phyloP scores from a whole-genome alignment of 1,140 invertebrate species.

The Chironomus tepperi region DNA sequence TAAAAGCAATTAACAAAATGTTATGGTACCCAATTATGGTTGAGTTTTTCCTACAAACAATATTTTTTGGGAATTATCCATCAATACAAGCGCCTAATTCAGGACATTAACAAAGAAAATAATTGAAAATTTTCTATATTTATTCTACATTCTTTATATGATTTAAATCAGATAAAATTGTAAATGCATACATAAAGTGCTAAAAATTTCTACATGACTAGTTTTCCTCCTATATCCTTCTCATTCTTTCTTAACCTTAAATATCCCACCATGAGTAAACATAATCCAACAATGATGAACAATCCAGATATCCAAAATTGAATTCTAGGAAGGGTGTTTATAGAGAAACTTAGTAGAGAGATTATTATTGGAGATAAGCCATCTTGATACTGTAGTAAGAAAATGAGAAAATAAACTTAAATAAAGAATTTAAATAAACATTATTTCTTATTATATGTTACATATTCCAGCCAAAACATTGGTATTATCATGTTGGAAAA shows the following conservation, averaged over 20 bases:
- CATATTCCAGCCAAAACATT: conserved; percentile 55
- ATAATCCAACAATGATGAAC: conserved; percentile 9
- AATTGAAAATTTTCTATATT: no score
- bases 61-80: no score
- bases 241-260: conserved; percentile 2
- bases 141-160: no score
- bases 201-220: background rate
- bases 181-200: background rate
- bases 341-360: background rate
- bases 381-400: background rate
- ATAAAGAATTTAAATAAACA: background rate
- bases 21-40: no score
- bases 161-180: no score
- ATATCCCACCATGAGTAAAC: conserved; percentile 12
- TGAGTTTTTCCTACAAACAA: no score
- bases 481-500: conserved; percentile 49
- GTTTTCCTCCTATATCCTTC: background rate
- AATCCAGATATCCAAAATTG: background rate
- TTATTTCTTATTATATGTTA: conserved; percentile 40
- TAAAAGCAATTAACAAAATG: no score
- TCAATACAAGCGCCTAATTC: no score
- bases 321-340: conserved; percentile 1
- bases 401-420: background rate
- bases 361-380: background rate
- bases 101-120: no score